Conservation (phyloP, 2,888 invertebrate genomes). For the Timandra comae region DNA sequence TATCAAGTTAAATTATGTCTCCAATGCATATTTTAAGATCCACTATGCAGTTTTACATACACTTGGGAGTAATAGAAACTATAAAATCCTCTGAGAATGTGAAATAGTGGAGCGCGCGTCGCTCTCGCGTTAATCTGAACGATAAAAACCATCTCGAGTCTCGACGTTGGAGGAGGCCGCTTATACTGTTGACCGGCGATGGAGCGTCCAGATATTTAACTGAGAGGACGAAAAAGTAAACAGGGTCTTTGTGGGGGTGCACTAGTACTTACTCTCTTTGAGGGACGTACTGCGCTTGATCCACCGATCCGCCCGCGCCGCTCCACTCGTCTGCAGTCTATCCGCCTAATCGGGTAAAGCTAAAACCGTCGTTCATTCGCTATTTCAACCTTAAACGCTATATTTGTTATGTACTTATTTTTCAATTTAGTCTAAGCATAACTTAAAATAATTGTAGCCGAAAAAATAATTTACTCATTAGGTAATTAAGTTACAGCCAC, state of each 20-base stretch:
- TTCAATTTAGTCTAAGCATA: too few relatives aligned
- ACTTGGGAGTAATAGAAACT: conserved; percentile 34
- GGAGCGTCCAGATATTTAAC: conserved; percentile 54
- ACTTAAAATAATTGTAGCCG: too few relatives aligned
- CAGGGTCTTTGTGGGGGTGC: conserved; percentile 41
- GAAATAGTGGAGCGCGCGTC: conserved; percentile 45
- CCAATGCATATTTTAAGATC: conserved; percentile 1
- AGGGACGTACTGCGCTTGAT: conserved; percentile 30
- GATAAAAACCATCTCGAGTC: conserved; percentile 44
- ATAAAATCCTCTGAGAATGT: conserved; percentile 47
- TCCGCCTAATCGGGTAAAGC: conserved; percentile 42
- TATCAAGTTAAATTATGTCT: too few relatives aligned
- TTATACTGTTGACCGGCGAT: conserved; percentile 55
- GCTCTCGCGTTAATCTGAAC: conserved; percentile 45
- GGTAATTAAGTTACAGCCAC: too few relatives aligned
- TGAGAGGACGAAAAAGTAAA: conserved; percentile 49
- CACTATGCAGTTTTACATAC: conserved; percentile 2
- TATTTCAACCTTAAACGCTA: conserved; percentile 26
- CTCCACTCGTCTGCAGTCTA: conserved; percentile 13
- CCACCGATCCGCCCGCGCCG: conserved; percentile 20
- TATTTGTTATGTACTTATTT: too few relatives aligned
- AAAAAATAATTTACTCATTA: too few relatives aligned
- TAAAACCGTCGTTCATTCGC: conserved; percentile 38
- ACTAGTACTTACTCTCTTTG: conserved; percentile 27
- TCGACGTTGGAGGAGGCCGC: conserved; percentile 28